phyloP scores from a whole-genome alignment of 2,113 vertebrate genomes.

The Aix galericulata region DNA sequence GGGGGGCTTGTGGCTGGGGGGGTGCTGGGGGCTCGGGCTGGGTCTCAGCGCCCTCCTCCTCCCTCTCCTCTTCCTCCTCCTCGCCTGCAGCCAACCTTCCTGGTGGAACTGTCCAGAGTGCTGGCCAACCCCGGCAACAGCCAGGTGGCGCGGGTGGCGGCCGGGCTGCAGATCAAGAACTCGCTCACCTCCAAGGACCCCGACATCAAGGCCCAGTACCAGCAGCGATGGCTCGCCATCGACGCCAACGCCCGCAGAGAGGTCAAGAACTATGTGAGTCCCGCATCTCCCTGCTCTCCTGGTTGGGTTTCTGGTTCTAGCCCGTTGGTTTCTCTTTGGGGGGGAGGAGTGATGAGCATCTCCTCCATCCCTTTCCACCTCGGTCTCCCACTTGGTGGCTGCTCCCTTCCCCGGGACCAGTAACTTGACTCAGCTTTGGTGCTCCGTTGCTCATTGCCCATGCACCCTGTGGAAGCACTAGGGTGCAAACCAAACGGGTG shows the following conservation, averaged over 20 bases:
- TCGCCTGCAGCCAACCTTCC: constrained; percentile 88
- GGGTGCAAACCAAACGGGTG: background rate
- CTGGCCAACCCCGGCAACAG: constrained; percentile 97
- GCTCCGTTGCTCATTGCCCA: fast-evolving
- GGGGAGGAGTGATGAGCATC: fast-evolving
- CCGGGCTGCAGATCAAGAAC: constrained; percentile 98
- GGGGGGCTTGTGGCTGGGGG: background rate
- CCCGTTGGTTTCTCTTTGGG: fast-evolving
- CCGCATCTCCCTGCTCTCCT: background rate
- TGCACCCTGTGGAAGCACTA: background rate
- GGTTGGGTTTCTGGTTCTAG: fast-evolving
- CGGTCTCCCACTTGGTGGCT: fast-evolving
- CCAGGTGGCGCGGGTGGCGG: constrained; percentile 95
- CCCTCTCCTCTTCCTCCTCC: background rate
- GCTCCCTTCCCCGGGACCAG: fast-evolving
- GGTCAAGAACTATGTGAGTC: constrained; percentile 96
- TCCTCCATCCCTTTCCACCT: background rate
- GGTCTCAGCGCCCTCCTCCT: background rate
- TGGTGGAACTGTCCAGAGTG: constrained; percentile 97
- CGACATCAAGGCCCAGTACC: constrained; percentile 93
- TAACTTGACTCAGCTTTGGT: fast-evolving
- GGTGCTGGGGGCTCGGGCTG: background rate
- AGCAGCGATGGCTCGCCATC: constrained; percentile 97
- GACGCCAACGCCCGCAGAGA: constrained; percentile 91
- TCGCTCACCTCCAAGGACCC: constrained; percentile 97